phyloP scores from a whole-genome alignment of 2,797 vertebrate species.

The Eospalax fontanierii region DNA sequence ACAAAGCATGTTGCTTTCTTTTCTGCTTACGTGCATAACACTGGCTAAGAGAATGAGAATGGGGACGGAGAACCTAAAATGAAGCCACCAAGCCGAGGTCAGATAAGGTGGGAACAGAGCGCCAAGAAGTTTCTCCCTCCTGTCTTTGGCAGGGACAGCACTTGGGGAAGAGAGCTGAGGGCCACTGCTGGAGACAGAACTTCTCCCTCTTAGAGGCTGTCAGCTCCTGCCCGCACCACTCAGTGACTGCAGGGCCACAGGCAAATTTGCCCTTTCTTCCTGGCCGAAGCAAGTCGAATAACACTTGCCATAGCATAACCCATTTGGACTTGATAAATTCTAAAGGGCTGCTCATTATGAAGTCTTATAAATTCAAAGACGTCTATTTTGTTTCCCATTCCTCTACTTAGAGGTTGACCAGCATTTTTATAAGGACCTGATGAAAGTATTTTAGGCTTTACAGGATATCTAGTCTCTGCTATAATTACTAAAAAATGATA shows the following conservation, averaged over 20 bases:
- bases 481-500: background rate
- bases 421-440: background rate
- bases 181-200: background rate
- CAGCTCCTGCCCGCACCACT: background rate
- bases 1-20: background rate
- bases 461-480: background rate
- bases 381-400: background rate
- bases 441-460: conserved; percentile 9
- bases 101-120: conserved; percentile 46
- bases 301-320: background rate
- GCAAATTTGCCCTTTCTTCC: background rate
- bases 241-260: background rate
- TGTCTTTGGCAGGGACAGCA: background rate
- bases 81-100: conserved; percentile 23
- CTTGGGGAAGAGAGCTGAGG: background rate
- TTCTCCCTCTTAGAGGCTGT: background rate
- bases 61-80: background rate
- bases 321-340: background rate
- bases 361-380: background rate
- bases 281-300: background rate
- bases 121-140: background rate
- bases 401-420: background rate
- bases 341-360: background rate
- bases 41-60: conserved; percentile 45
- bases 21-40: background rate